phyloP scores from a whole-genome alignment of 2,797 vertebrate species.

The Sebastes trivittatus region DNA sequence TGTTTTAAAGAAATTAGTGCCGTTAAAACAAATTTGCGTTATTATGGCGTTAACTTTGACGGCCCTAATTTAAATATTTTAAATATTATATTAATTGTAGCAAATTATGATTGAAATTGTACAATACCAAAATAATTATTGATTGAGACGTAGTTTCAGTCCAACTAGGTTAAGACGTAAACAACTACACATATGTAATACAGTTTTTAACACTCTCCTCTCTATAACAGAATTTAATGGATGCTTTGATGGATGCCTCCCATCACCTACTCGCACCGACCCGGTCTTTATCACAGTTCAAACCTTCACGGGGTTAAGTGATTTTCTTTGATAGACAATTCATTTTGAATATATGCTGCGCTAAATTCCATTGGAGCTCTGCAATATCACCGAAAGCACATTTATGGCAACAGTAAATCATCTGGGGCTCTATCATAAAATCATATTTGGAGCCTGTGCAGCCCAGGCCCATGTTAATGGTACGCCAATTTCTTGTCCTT shows the following conservation, averaged over 20 bases:
- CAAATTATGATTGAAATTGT: not conserved
- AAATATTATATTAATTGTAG: not conserved
- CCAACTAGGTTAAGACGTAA: not conserved
- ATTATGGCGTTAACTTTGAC: too few relatives aligned
- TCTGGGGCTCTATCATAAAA: conserved; percentile 34
- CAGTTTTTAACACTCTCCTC: not conserved
- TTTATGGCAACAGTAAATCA: conserved; percentile 62
- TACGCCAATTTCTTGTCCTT: conserved; percentile 25
- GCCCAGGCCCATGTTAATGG: conserved; percentile 7
- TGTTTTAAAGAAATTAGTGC: too few relatives aligned
- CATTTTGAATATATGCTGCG: conserved; percentile 35
- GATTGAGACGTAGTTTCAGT: not conserved
- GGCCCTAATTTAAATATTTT: too few relatives aligned
- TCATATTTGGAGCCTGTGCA: conserved; percentile 16
- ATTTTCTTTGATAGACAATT: conserved; percentile 57
- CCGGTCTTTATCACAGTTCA: conserved; percentile 30
- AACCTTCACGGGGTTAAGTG: conserved; percentile 32
- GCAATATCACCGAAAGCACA: conserved; percentile 53
- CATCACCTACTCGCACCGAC: conserved; percentile 12
- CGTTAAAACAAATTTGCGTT: too few relatives aligned
- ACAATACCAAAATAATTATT: not conserved
- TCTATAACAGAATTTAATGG: not conserved
- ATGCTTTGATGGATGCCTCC: conserved; percentile 21
- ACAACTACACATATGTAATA: not conserved
- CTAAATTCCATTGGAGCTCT: conserved; percentile 43